Evolutionary conservation across 2,113 vertebrate genomes (phyloP), one percentile per base, ranked within the genome.

Genomic region (Vidua macroura): DNA sequence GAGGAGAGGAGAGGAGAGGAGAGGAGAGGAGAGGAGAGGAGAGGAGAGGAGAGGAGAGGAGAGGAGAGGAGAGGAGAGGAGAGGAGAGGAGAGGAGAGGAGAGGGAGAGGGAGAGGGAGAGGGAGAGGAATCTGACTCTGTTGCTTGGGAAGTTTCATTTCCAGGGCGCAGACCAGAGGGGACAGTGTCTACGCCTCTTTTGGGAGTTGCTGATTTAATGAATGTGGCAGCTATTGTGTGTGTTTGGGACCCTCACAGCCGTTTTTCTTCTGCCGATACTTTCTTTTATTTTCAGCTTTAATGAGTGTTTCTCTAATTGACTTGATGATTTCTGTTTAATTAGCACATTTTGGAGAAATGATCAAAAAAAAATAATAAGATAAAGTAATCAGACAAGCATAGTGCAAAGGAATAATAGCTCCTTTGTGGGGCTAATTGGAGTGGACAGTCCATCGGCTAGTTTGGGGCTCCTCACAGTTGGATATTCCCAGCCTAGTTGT

Each of bases 311-410:
- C 89, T 83, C 93, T 97, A 97, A 98, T 96, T 97, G 96, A 98
- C 97, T 97, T 97, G 96, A 97, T 97, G 96, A 97, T 98, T 97
- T 96, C 91, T 97, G 95, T 96, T 97, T 98, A 98, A 98, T 98
- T 98, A 98, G 97, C 94, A 97, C 96, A 97, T 97, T 98, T 98
- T 96, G 90, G 91, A 94, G 93, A 88, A 96, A 93, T 96, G 94
- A 97, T 98, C 95, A 97, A 95, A 96, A 95, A 96, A 96, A 96
- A 88, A 83, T n/a, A 96, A 93, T 92, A 96, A 95, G 95, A 92
- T 97, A 97, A 98, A 94, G 96, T 95, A 97, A 96, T 96, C 79
- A 49, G 97, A 98, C 97, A 98, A 94, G 96, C 97, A 96, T 96
- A 94, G 90, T 93, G 95, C 76, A 5, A 92, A 83, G 93, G 85